Evolutionary conservation across 2,113 vertebrate species (phyloP).

Genomic region (Paracanthobrama guichenoti): DNA sequence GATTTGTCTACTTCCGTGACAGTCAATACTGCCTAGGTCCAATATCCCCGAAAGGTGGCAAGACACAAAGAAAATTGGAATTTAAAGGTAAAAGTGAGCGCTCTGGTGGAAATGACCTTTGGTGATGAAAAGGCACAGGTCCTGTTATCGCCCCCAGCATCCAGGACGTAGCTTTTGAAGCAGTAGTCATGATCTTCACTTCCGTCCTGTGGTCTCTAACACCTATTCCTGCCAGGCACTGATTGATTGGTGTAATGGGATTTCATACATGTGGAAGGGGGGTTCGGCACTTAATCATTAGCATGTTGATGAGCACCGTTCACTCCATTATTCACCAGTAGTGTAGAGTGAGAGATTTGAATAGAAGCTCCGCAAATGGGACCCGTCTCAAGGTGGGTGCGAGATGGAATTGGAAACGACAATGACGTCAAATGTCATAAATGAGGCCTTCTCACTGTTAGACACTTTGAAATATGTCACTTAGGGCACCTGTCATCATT

Average conservation of each 20-base stretch:
- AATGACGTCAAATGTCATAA: slow-evolving; percentile 48
- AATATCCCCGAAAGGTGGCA: neutral
- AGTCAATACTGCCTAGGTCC: slow-evolving; percentile 49
- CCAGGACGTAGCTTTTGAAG: neutral
- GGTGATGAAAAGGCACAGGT: slow-evolving; percentile 39
- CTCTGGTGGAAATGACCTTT: slow-evolving; percentile 14
- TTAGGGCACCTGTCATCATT: slow-evolving; percentile 50
- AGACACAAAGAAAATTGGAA: slow-evolving; percentile 19
- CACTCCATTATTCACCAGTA: slow-evolving; percentile 53
- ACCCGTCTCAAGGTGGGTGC: neutral
- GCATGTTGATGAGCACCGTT: slow-evolving; percentile 49
- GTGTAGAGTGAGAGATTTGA: slow-evolving; percentile 31
- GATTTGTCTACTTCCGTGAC: neutral
- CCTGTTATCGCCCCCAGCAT: slow-evolving; percentile 25
- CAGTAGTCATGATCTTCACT: slow-evolving; percentile 28
- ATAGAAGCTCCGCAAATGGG: slow-evolving; percentile 43
- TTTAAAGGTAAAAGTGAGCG: slow-evolving; percentile 24
- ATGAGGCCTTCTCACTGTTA: slow-evolving; percentile 33
- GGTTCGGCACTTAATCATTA: slow-evolving; percentile 48
- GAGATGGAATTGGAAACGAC: slow-evolving; percentile 43
- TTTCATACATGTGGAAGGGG: slow-evolving; percentile 49
- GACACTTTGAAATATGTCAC: slow-evolving; percentile 43
- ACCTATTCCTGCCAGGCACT: slow-evolving; percentile 46
- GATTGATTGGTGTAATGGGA: slow-evolving; percentile 53
- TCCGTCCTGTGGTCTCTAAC: slow-evolving; percentile 40